Evolutionary conservation across 1,140 invertebrate genomes (phyloP).

Genomic region (Parasteatoda tepidariorum): DNA sequence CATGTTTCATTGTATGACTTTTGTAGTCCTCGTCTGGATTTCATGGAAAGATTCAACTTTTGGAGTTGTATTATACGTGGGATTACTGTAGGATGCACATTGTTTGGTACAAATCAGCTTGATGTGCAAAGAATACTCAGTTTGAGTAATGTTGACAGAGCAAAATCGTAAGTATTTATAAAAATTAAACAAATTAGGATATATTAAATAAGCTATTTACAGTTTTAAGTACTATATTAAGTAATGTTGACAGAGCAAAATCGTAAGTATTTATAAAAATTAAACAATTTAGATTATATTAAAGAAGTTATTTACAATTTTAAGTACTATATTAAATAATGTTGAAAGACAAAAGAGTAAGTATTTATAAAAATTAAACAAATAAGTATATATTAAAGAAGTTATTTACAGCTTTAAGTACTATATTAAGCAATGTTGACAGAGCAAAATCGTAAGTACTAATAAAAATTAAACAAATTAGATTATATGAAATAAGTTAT

Average conservation of each 20-base stretch:
- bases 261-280: conserved; percentile 11
- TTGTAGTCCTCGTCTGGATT: not conserved
- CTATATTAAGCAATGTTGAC: not conserved
- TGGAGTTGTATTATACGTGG: not conserved
- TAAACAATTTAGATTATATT: too few relatives aligned
- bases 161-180: conserved; percentile 4
- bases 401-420: too few relatives aligned
- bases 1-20: too few relatives aligned
- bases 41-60: conserved; percentile 8
- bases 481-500: too few relatives aligned
- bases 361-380: too few relatives aligned
- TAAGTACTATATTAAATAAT: too few relatives aligned
- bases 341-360: not conserved
- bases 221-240: too few relatives aligned
- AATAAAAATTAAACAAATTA: too few relatives aligned
- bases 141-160: not conserved
- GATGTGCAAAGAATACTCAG: conserved; percentile 22
- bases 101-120: conserved; percentile 16
- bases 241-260: not conserved
- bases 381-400: too few relatives aligned
- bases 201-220: too few relatives aligned
- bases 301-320: too few relatives aligned
- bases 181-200: too few relatives aligned
- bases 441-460: conserved; percentile 8
- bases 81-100: not conserved